Evolutionary conservation across 2,113 vertebrate species (phyloP).

Genomic region (Eclectus roratus): DNA sequence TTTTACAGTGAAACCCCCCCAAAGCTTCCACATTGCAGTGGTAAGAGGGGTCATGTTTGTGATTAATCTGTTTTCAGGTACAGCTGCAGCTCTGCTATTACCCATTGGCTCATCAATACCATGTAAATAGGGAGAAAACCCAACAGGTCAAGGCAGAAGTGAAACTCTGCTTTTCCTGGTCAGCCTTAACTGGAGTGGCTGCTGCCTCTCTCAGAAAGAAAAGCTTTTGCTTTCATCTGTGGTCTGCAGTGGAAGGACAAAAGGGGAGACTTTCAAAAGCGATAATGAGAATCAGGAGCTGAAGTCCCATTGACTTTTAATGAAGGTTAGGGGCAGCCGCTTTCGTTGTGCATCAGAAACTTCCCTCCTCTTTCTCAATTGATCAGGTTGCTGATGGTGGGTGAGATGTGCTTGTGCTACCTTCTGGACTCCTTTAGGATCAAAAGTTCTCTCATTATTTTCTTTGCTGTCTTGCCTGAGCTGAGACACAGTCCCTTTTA

Average conservation of each 20-base stretch:
- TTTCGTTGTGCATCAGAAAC: neutral
- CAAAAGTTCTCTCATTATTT: neutral
- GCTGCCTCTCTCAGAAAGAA: neutral
- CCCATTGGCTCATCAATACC: neutral
- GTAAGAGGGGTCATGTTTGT: neutral
- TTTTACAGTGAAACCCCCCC: neutral
- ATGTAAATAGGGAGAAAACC: rapidly evolving
- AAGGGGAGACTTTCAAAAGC: conserved; percentile 1
- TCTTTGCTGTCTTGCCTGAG: neutral
- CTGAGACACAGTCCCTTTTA: neutral
- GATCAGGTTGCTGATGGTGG: neutral
- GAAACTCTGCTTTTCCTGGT: neutral
- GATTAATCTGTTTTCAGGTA: neutral
- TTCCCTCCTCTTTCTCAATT: neutral
- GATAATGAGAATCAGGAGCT: neutral
- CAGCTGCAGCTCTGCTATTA: neutral
- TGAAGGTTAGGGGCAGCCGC: neutral
- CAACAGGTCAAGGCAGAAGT: neutral
- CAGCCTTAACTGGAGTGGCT: neutral
- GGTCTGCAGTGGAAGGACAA: neutral
- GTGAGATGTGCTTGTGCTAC: neutral
- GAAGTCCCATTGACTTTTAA: conserved; percentile 44
- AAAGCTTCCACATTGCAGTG: neutral
- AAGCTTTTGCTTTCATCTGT: neutral
- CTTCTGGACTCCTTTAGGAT: neutral